phyloP scores from a whole-genome alignment of 2,113 vertebrate species.

The Hystrix brachyura region DNA sequence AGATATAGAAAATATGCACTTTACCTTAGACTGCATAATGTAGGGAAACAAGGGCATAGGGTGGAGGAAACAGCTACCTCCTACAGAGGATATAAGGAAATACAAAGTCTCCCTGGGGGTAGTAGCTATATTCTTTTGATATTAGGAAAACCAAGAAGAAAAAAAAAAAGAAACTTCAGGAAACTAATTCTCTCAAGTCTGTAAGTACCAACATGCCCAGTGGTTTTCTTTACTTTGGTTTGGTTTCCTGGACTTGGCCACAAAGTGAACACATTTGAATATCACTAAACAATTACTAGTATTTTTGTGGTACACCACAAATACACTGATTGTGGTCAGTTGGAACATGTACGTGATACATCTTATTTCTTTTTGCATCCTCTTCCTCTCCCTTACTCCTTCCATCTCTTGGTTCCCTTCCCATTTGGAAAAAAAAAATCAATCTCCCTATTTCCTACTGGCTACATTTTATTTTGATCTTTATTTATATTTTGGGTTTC shows the following conservation, averaged over 20 bases:
- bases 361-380: no score
- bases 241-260: neutral
- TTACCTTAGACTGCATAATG: neutral
- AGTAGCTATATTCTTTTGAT: neutral
- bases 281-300: neutral
- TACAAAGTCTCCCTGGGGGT: rapidly evolving
- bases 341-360: no score
- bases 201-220: neutral
- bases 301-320: no score
- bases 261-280: neutral
- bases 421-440: no score
- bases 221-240: neutral
- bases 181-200: neutral
- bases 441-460: no score
- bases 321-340: no score
- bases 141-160: neutral
- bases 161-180: neutral
- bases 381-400: no score
- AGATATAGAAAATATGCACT: neutral
- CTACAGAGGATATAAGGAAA: rapidly evolving
- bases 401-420: no score
- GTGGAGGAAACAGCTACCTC: neutral
- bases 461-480: neutral
- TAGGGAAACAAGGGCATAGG: neutral
- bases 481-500: no score